A percentile compares a stretch with the other conserved stretches of the same genome.
These are phyloP conservation scores for Euura lappo DNA, from an alignment of 1,140 invertebrate genomes.

Conservation along the genomic window DNA sequence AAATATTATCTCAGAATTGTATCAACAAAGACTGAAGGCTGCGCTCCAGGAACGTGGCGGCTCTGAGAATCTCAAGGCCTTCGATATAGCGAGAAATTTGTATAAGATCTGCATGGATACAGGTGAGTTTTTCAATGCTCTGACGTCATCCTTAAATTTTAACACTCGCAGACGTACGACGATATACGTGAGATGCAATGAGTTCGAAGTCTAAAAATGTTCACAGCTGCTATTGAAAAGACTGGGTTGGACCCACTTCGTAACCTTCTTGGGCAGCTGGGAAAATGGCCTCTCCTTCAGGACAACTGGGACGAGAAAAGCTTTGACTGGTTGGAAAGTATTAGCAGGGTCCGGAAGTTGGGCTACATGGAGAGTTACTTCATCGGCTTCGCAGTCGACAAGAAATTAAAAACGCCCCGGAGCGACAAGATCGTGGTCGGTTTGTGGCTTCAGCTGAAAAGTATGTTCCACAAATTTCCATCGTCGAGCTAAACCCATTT, in stretches of 20 bases:
- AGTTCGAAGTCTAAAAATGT: neutral
- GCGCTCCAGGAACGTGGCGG: slow-evolving; percentile 74
- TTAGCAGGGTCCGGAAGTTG: slow-evolving; percentile 77
- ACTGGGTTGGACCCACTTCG: slow-evolving; percentile 74
- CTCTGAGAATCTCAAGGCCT: slow-evolving; percentile 72
- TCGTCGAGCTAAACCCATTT: too few species aligned
- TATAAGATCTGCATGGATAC: slow-evolving; percentile 88
- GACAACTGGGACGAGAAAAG: slow-evolving; percentile 73
- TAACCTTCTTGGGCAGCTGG: slow-evolving; percentile 75
- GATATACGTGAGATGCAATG: slow-evolving; percentile 39
- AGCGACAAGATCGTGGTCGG: slow-evolving; percentile 86
- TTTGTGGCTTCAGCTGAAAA: slow-evolving; percentile 24
- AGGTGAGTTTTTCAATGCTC: slow-evolving; percentile 65
- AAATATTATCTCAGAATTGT: slow-evolving; percentile 80
- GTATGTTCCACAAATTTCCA: neutral
- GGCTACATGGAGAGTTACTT: slow-evolving; percentile 92
- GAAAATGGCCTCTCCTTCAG: slow-evolving; percentile 89
- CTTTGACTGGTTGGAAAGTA: slow-evolving; percentile 83
- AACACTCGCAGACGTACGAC: too few species aligned
- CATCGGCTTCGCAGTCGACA: slow-evolving; percentile 88
- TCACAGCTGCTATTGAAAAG: slow-evolving; percentile 73
- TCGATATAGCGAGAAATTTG: slow-evolving; percentile 76
- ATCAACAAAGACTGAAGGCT: slow-evolving; percentile 78
- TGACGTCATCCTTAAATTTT: too few species aligned
- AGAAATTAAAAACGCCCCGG: slow-evolving; percentile 91